phyloP scores from a whole-genome alignment of 2,888 invertebrate species.

The Dione vanillae region DNA sequence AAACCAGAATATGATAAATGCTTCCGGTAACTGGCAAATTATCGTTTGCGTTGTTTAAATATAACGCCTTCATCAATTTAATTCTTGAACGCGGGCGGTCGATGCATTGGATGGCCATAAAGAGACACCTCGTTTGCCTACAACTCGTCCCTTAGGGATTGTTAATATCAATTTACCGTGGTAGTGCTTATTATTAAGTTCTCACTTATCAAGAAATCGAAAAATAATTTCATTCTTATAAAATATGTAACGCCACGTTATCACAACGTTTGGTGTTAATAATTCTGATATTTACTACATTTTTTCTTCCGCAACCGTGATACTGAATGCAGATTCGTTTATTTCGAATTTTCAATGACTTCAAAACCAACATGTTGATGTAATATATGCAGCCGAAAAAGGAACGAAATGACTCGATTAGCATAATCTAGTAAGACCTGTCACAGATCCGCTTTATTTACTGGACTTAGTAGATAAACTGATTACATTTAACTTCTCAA shows the following conservation, averaged over 20 bases:
- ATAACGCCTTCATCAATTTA: constrained; percentile 72
- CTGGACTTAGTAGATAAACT: constrained; percentile 59
- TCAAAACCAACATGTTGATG: constrained; percentile 54
- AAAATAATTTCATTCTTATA: constrained; percentile 51
- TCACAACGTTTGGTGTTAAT: constrained; percentile 47
- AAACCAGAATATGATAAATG: constrained; percentile 61
- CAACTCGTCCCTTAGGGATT: constrained; percentile 77
- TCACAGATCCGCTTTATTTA: constrained; percentile 68
- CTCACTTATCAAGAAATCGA: constrained; percentile 57
- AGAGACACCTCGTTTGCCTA: constrained; percentile 76
- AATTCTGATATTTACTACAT: constrained; percentile 46
- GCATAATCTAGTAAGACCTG: constrained; percentile 65
- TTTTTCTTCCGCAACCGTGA: constrained; percentile 70
- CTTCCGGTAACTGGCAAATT: constrained; percentile 76
- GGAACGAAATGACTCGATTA: constrained; percentile 71
- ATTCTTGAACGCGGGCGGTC: constrained; percentile 75
- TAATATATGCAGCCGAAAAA: constrained; percentile 62
- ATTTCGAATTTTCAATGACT: constrained; percentile 55
- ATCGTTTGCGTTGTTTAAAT: constrained; percentile 73
- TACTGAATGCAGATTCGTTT: constrained; percentile 51
- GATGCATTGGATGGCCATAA: constrained; percentile 77
- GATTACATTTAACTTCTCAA: constrained; percentile 38
- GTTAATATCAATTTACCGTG: constrained; percentile 62
- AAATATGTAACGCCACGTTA: constrained; percentile 39
- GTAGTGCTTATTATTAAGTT: constrained; percentile 70